phyloP scores from a whole-genome alignment of 2,113 vertebrate species.

The Thamnaconus septentrionalis region DNA sequence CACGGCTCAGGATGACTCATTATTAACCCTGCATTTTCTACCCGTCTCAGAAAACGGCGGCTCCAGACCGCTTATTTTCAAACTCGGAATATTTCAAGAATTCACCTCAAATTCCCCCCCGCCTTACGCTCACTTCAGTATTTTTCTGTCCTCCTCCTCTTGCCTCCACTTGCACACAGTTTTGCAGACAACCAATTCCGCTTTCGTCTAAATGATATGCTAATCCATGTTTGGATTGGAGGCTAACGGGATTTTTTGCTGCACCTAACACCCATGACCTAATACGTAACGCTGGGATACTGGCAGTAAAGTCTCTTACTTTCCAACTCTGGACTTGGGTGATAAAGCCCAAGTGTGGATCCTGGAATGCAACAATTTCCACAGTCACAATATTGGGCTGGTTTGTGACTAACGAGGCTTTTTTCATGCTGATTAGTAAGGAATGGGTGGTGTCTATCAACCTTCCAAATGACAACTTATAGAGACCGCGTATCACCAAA shows the following conservation, averaged over 20 bases:
- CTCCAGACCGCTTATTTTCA: constrained; percentile 11
- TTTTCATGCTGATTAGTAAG: constrained; percentile 15
- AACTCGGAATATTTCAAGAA: background rate
- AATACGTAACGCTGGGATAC: constrained; percentile 50
- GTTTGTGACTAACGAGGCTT: constrained; percentile 27
- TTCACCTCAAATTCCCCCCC: background rate
- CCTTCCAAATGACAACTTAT: no score
- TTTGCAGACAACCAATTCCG: constrained; percentile 31
- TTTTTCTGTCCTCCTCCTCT: constrained; percentile 18
- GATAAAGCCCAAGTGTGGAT: constrained; percentile 60
- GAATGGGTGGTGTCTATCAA: constrained; percentile 12
- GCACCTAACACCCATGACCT: constrained; percentile 59
- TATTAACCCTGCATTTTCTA: constrained; percentile 34
- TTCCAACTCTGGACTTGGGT: constrained; percentile 41
- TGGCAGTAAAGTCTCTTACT: constrained; percentile 48
- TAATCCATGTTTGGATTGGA: constrained; percentile 68
- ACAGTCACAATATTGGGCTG: constrained; percentile 41
- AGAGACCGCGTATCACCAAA: background rate
- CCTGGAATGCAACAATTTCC: constrained; percentile 39
- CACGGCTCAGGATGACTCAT: constrained; percentile 43
- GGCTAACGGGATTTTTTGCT: constrained; percentile 60
- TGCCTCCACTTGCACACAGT: constrained; percentile 24
- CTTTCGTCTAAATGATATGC: constrained; percentile 50
- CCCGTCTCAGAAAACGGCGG: constrained; percentile 5
- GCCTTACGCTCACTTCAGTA: background rate